phyloP scores from a whole-genome alignment of 2,113 vertebrate species.

The Nycticorax nycticorax region DNA sequence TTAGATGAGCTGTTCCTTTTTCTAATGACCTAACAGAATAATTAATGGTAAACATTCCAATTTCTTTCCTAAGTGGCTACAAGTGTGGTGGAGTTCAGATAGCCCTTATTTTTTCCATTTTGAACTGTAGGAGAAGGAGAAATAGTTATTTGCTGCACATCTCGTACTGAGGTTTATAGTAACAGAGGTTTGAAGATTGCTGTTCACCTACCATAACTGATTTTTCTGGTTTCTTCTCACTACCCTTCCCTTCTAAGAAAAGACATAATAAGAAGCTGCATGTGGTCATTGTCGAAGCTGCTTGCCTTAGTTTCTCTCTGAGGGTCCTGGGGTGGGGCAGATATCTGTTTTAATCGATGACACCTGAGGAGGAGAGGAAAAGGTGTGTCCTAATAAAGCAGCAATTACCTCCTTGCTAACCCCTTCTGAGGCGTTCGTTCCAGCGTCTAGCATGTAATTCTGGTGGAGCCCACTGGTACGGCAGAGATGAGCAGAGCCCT shows the following conservation, averaged over 20 bases:
- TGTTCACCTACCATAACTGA: not conserved
- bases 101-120: not conserved
- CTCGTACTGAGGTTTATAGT: not conserved
- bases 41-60: not conserved
- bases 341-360: not conserved
- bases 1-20: conserved; percentile 11
- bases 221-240: not conserved
- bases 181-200: not conserved
- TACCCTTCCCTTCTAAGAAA: not conserved
- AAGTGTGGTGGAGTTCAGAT: not conserved
- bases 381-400: not conserved
- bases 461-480: fast-evolving
- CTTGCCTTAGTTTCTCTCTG: not conserved
- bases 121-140: not conserved
- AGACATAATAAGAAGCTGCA: not conserved
- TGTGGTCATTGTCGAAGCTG: not conserved
- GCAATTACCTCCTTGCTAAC: not conserved
- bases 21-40: not conserved
- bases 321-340: not conserved
- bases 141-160: not conserved
- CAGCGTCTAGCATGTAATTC: not conserved
- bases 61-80: not conserved
- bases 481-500: not conserved
- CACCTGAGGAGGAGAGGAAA: not conserved
- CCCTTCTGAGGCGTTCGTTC: not conserved